Conservation (phyloP, 2,113 vertebrate genomes). For the Trichomycterus rosablanca region DNA sequence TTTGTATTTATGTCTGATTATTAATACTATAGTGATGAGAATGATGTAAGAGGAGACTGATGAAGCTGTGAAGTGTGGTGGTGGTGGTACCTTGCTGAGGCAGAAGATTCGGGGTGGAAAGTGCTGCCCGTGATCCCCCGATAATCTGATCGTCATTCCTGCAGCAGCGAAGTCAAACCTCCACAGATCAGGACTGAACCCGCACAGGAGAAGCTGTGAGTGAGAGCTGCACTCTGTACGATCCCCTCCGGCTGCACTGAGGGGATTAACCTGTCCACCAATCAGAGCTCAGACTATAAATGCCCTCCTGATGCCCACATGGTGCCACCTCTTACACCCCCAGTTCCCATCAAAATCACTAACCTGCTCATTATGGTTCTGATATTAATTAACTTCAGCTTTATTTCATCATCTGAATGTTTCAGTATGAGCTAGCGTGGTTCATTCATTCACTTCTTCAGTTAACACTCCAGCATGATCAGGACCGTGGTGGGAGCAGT, state of each 20-base stretch:
- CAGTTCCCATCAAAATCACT: no score
- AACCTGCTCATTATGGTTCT: no score
- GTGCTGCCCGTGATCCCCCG: slow-evolving; percentile 77
- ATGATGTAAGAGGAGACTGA: not conserved
- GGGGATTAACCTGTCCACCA: slow-evolving; percentile 60
- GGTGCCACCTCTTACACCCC: no score
- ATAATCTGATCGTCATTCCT: slow-evolving; percentile 80
- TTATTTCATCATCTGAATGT: no score
- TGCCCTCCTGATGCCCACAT: no score
- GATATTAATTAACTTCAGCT: no score
- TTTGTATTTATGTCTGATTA: not conserved
- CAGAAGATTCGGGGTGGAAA: slow-evolving; percentile 82
- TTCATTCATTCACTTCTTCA: no score
- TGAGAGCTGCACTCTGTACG: slow-evolving; percentile 8
- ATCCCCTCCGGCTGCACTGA: slow-evolving; percentile 6
- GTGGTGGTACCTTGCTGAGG: slow-evolving; percentile 88
- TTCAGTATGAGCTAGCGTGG: no score
- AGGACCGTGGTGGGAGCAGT: no score
- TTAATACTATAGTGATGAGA: not conserved
- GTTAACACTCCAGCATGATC: no score
- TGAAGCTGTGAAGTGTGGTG: no score
- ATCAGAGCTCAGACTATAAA: slow-evolving; percentile 64
- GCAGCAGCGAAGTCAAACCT: not conserved
- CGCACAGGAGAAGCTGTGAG: not conserved
- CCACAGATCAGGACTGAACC: not conserved